Evolutionary conservation across 1,140 invertebrate species (phyloP), one percentile per base, ranked within the genome.

Genomic region (Idris sp.): DNA sequence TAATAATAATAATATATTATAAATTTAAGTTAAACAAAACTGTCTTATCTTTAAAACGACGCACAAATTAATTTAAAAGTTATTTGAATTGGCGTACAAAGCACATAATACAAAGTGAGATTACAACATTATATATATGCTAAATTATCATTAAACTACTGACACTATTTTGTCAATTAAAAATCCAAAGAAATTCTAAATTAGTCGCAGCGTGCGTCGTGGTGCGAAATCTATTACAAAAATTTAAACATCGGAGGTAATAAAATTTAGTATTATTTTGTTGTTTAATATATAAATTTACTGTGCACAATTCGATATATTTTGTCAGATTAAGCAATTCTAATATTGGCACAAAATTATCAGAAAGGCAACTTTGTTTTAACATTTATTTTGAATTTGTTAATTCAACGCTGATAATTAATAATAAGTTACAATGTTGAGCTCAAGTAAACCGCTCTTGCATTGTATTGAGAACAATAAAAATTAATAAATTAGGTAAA

Each of bases 251-350:
- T 62, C 28, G 44, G 40, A 62, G 44, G 33, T 48, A 43, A 49
- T 36, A 31, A 41, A 40, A 49, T 62, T 8, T 22, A 22, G n/a
- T n/a, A n/a, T n/a, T n/a, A n/a, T n/a, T n/a, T n/a, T n/a, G n/a
- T n/a, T n/a, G n/a, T n/a, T n/a, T 62, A 6, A 36, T 48, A 7
- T 35, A 35, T 49, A 6, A 46, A 49, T 35, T 38, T 48, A 18
- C 19, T 30, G 13, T 62, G 14, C 49, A 62, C 33, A 62, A 49
- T 35, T 62, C 30, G 28, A 31, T 62, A 35, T 49, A 59, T 49
- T 40, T 49, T n/a, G n/a, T n/a, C n/a, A n/a, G 8, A 49, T 48
- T n/a, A 43, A 31, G 4, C n/a, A 44, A 58, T 35, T 44, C 36
- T 31, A 4, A 2, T 7, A 18, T 19, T 49, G 33, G 44, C 28